phyloP scores from a whole-genome alignment of 2,113 vertebrate species.

The Glaucidium brasilianum region DNA sequence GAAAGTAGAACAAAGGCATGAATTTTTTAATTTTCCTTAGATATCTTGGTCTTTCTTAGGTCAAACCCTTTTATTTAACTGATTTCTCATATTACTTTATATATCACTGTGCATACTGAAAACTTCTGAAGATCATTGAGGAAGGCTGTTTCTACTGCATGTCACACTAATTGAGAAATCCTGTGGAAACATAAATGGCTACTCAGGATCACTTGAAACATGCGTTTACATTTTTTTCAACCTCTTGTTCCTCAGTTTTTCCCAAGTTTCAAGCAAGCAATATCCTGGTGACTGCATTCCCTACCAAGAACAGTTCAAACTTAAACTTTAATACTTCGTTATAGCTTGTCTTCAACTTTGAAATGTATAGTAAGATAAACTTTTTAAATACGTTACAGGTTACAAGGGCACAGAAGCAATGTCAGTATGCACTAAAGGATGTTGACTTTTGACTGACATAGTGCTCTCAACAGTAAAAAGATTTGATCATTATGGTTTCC shows the following conservation, averaged over 20 bases:
- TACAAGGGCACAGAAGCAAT: neutral
- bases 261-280: neutral
- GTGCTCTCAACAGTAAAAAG: slow-evolving; percentile 8
- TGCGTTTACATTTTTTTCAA: neutral
- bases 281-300: neutral
- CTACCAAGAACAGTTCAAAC: neutral
- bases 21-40: neutral
- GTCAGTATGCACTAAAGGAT: neutral
- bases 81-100: neutral
- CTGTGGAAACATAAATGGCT: neutral
- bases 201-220: neutral
- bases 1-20: neutral
- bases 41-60: neutral
- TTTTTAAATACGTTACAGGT: slow-evolving; percentile 7
- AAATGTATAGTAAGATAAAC: slow-evolving; percentile 36
- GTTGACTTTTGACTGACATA: slow-evolving; percentile 19
- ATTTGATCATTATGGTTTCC: slow-evolving; percentile 17
- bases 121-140: neutral
- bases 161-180: neutral
- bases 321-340: neutral
- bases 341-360: slow-evolving; percentile 17
- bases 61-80: neutral
- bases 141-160: neutral
- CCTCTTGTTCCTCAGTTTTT: neutral
- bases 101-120: neutral